Percentiles rank a stretch among this genome's conserved stretches.
These are phyloP conservation scores for Notodromas monacha DNA, from an alignment of 2,888 invertebrate species.

Conservation along the genomic window DNA sequence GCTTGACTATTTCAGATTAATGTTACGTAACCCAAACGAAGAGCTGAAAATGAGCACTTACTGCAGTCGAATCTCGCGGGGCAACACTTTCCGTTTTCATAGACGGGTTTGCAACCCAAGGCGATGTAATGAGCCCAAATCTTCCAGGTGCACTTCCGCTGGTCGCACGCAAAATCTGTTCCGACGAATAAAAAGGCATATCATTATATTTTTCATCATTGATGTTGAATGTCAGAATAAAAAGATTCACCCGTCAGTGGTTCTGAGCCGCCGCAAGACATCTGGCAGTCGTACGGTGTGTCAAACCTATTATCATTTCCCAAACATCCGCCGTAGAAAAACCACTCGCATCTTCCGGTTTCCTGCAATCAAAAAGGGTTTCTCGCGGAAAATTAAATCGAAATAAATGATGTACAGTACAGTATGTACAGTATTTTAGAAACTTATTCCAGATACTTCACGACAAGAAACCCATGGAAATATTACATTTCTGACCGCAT, in stretches of 20 bases:
- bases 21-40: too few relatives aligned
- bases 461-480: too few relatives aligned
- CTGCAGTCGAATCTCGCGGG: conserved; percentile 9
- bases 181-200: background rate
- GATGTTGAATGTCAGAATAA: too few relatives aligned
- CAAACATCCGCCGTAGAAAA: conserved; percentile 8
- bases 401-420: too few relatives aligned
- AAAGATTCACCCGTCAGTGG: conserved; percentile 6
- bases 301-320: conserved; percentile 7
- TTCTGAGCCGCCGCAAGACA: conserved; percentile 7
- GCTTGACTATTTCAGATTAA: too few relatives aligned
- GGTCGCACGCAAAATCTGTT: conserved; percentile 5
- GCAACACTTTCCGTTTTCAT: conserved; percentile 8
- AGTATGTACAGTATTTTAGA: too few relatives aligned
- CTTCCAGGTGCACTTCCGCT: conserved; percentile 8
- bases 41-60: too few relatives aligned
- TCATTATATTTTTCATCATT: too few relatives aligned
- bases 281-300: conserved; percentile 7
- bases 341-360: conserved; percentile 8
- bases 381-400: too few relatives aligned
- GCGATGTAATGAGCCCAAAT: conserved; percentile 9
- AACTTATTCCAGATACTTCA: too few relatives aligned
- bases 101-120: conserved; percentile 9
- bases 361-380: too few relatives aligned
- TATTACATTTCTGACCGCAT: too few relatives aligned